Evolutionary conservation across 2,113 vertebrate species (phyloP).

Genomic region (Galemys pyrenaicus): DNA sequence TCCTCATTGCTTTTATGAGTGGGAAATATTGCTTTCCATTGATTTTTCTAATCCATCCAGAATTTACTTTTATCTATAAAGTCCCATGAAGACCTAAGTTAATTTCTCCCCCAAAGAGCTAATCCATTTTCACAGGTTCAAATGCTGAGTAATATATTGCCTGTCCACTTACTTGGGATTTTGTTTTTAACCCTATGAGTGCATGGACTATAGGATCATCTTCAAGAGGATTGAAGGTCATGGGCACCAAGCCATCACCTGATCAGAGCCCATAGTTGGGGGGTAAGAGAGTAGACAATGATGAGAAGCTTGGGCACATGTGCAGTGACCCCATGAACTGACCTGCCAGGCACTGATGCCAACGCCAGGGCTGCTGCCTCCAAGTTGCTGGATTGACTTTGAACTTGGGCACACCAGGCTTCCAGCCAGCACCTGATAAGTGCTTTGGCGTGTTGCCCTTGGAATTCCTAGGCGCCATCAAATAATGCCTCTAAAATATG

Average conservation of each 20-base stretch:
- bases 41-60: neutral
- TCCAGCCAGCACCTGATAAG: no score
- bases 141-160: neutral
- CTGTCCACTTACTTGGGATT: neutral
- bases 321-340: accelerated
- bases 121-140: neutral
- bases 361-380: neutral
- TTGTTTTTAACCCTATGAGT: neutral
- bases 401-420: neutral
- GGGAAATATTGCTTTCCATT: neutral
- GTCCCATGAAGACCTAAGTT: neutral
- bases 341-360: accelerated
- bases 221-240: neutral
- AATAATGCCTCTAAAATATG: neutral
- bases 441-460: accelerated
- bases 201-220: neutral
- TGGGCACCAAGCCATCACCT: accelerated
- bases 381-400: neutral
- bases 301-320: no score
- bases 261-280: neutral
- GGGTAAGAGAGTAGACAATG: neutral
- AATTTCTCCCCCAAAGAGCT: neutral
- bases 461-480: neutral
- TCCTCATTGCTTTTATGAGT: neutral
- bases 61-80: neutral